These are phyloP conservation scores for Gracilinanus agilis DNA, from an alignment of 2,113 vertebrate genomes.

Conservation along the genomic window DNA sequence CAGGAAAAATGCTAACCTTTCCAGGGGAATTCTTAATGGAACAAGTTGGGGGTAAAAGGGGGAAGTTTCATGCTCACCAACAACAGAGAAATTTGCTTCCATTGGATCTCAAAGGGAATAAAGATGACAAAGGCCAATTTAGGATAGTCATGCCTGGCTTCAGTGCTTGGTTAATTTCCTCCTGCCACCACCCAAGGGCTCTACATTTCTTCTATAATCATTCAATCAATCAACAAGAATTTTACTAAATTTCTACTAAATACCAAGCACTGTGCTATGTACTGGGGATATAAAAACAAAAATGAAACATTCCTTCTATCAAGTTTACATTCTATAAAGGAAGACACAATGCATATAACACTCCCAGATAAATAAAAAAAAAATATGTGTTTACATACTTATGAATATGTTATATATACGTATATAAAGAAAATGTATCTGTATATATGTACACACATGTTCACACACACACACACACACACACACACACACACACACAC, in stretches of 20 bases:
- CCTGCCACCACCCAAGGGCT: neutral
- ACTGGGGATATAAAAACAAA: neutral
- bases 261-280: neutral
- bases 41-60: neutral
- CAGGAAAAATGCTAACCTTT: conserved; percentile 14
- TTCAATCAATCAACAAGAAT: neutral
- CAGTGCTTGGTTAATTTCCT: neutral
- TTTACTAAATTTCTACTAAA: neutral
- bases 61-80: conserved; percentile 33
- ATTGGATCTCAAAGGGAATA: neutral
- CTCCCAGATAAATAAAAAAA: neutral
- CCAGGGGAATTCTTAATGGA: conserved; percentile 9
- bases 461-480: too few relatives aligned
- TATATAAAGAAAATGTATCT: neutral
- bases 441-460: neutral
- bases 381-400: neutral
- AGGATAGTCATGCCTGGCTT: neutral
- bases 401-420: neutral
- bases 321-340: neutral
- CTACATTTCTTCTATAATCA: neutral
- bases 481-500: too few relatives aligned
- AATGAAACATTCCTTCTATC: too few relatives aligned
- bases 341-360: neutral
- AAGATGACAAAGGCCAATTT: neutral
- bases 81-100: conserved; percentile 44